These are phyloP conservation scores for Ptilorrhoa leucosticta DNA, from an alignment of 2,113 vertebrate genomes.

Conservation along the genomic window DNA sequence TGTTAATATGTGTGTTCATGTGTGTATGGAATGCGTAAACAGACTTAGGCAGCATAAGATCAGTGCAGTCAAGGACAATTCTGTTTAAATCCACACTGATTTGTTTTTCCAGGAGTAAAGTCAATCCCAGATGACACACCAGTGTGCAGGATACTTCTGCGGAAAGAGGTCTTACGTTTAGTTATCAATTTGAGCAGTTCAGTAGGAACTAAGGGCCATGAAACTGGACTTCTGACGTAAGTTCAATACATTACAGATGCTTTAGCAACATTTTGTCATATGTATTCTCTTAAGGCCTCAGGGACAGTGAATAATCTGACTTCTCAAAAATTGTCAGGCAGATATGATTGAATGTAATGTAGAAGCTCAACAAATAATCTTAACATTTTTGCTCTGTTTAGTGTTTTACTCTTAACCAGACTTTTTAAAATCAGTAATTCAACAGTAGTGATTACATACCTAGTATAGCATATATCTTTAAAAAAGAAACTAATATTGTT, in stretches of 20 bases:
- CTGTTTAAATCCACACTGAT: not conserved
- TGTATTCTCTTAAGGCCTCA: not conserved
- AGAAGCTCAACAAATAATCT: not conserved
- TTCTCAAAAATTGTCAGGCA: not conserved
- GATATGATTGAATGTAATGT: not conserved
- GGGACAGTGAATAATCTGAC: not conserved
- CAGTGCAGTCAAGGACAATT: not conserved
- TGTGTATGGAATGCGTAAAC: not conserved
- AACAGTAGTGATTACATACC: not conserved
- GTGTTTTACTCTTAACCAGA: not conserved
- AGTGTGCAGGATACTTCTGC: constrained; percentile 89
- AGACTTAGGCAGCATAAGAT: fast-evolving
- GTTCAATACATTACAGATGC: not conserved
- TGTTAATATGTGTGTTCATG: fast-evolving
- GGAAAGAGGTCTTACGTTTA: constrained; percentile 94
- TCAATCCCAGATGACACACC: constrained; percentile 92
- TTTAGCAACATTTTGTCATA: not conserved
- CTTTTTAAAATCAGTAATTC: not conserved
- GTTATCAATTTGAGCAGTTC: constrained; percentile 97
- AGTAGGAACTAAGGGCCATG: constrained; percentile 96
- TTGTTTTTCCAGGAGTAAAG: constrained; percentile 81
- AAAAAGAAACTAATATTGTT: not conserved
- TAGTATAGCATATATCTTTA: not conserved
- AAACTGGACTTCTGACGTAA: constrained; percentile 97
- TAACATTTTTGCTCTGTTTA: not conserved